These are phyloP conservation scores for Sparidentex hasta DNA, from an alignment of 2,797 vertebrate genomes.

Conservation along the genomic window DNA sequence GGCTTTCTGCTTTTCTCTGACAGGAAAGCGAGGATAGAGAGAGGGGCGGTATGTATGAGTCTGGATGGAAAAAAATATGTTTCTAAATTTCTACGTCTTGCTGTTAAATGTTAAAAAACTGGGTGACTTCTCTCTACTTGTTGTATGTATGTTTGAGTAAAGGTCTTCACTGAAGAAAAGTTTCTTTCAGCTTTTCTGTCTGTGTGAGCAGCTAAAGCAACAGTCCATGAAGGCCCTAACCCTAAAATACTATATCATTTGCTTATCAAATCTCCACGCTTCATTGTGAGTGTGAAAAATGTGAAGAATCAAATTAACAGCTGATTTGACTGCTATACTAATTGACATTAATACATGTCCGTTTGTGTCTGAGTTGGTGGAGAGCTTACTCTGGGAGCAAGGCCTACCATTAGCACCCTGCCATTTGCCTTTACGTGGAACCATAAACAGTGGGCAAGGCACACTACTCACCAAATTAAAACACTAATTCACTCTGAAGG, in stretches of 20 bases:
- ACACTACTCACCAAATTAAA: slow-evolving; percentile 86
- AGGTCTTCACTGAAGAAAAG: neutral
- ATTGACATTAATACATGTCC: slow-evolving; percentile 80
- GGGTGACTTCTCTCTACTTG: neutral
- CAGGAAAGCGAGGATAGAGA: no score
- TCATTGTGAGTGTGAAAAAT: slow-evolving; percentile 12
- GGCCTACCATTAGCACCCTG: slow-evolving; percentile 75
- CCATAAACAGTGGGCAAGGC: slow-evolving; percentile 73
- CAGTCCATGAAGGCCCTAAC: neutral
- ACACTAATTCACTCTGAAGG: slow-evolving; percentile 82
- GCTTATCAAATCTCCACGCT: slow-evolving; percentile 11
- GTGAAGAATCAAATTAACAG: slow-evolving; percentile 52
- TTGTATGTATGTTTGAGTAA: neutral
- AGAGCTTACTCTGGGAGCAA: slow-evolving; percentile 66
- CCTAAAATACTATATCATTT: slow-evolving; percentile 4
- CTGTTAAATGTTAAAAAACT: neutral
- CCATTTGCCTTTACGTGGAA: slow-evolving; percentile 65
- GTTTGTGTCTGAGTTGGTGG: slow-evolving; percentile 68
- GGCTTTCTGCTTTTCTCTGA: no score
- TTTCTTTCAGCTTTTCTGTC: neutral
- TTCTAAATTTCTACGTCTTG: neutral
- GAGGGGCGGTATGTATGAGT: no score
- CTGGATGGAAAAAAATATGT: no score
- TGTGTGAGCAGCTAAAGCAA: neutral
- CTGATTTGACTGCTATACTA: slow-evolving; percentile 77